Conservation (phyloP, 2,888 invertebrate species). For the Noctua janthe region DNA sequence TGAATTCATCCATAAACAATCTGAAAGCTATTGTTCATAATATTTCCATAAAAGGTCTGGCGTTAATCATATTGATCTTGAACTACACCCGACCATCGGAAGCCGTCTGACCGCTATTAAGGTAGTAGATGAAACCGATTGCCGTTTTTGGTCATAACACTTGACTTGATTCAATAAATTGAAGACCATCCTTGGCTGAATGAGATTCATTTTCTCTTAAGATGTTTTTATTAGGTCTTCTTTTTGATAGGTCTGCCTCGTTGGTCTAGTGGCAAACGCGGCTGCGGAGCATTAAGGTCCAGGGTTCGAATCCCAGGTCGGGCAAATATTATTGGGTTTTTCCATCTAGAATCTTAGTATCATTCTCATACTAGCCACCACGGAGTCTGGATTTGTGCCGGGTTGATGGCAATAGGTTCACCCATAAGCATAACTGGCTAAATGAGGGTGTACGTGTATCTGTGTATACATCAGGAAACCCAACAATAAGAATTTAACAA, state of each 20-base stretch:
- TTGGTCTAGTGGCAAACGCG: not conserved
- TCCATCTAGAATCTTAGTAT: not conserved
- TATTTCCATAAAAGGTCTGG: slow-evolving; percentile 13
- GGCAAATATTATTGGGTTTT: not conserved
- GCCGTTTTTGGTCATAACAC: slow-evolving; percentile 17
- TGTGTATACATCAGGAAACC: too few relatives aligned
- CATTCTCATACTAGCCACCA: not conserved
- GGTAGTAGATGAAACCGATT: slow-evolving; percentile 11
- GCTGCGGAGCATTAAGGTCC: not conserved
- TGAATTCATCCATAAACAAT: not conserved
- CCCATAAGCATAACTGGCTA: too few relatives aligned
- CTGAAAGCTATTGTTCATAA: not conserved
- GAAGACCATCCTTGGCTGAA: not conserved
- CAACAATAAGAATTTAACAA: too few relatives aligned
- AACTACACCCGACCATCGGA: slow-evolving; percentile 21
- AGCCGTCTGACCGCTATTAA: not conserved
- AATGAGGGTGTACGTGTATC: too few relatives aligned
- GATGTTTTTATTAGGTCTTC: not conserved
- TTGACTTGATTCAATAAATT: slow-evolving; percentile 29
- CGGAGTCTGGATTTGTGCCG: too few relatives aligned
- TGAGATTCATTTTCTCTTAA: not conserved
- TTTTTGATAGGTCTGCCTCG: not conserved
- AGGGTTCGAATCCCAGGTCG: not conserved
- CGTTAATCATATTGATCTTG: slow-evolving; percentile 26
- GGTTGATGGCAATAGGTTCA: too few relatives aligned